phyloP scores from a whole-genome alignment of 2,888 invertebrate species.

The Galeopsomyia nigrocyanea region DNA sequence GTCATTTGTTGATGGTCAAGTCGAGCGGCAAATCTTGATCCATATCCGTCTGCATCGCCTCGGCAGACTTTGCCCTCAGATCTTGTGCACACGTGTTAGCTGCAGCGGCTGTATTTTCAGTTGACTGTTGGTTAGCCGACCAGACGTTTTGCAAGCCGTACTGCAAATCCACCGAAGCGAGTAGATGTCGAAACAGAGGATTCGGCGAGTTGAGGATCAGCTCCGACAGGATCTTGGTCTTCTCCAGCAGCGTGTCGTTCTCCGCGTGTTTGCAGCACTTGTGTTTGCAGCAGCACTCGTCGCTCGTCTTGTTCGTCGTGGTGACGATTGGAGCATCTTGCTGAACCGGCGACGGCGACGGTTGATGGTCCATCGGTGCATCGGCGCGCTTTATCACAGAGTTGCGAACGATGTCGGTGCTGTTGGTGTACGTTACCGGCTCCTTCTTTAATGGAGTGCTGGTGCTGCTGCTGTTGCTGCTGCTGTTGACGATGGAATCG shows the following conservation, averaged over 20 bases:
- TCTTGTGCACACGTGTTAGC: constrained; percentile 63
- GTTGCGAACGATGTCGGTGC: constrained; percentile 58
- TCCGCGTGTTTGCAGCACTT: constrained; percentile 65
- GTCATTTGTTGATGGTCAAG: constrained; percentile 67
- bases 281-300: constrained; percentile 62
- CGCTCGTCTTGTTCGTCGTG: neutral
- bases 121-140: constrained; percentile 57
- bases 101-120: constrained; percentile 55
- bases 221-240: constrained; percentile 65
- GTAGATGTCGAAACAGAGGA: constrained; percentile 62
- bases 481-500: constrained; percentile 65
- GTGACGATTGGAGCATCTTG: constrained; percentile 29
- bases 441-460: constrained; percentile 61
- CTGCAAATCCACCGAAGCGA: constrained; percentile 62
- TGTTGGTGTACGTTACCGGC: constrained; percentile 41
- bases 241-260: constrained; percentile 62
- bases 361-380: constrained; percentile 26
- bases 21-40: constrained; percentile 69
- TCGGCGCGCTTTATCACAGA: constrained; percentile 66
- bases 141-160: constrained; percentile 65
- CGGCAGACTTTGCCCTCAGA: constrained; percentile 68
- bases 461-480: constrained; percentile 29
- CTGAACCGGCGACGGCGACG: neutral
- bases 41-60: constrained; percentile 62
- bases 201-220: constrained; percentile 64